phyloP scores from a whole-genome alignment of 2,888 invertebrate species.

The Aphidoletes aphidimyza region DNA sequence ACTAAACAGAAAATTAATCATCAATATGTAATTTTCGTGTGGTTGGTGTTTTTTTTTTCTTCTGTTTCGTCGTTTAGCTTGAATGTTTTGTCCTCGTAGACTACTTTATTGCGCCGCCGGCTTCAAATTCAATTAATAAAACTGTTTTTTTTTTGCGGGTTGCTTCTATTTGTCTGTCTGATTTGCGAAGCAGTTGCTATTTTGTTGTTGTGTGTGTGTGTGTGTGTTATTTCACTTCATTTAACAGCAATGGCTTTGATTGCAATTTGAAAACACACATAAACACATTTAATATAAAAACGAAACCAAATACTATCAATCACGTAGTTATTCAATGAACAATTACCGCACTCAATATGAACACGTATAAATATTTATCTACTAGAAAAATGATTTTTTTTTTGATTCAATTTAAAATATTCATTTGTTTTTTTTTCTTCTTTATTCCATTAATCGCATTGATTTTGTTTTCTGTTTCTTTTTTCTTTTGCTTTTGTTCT shows the following conservation, averaged over 20 bases:
- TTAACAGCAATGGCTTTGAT: constrained; percentile 40
- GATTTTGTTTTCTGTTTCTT: background rate
- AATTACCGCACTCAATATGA: constrained; percentile 38
- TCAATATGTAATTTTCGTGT: constrained; percentile 21
- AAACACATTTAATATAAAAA: background rate
- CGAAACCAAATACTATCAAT: constrained; percentile 4
- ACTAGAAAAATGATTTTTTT: background rate
- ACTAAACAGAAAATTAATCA: constrained; percentile 8
- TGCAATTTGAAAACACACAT: background rate
- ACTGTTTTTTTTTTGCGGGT: background rate
- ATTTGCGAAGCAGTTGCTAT: background rate
- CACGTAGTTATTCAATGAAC: constrained; percentile 19
- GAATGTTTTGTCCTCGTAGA: too few species aligned
- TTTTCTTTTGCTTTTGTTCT: background rate
- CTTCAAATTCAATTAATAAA: background rate
- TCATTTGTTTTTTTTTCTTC: background rate
- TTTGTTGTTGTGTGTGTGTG: too few species aligned
- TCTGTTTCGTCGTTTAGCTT: background rate
- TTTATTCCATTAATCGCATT: too few species aligned
- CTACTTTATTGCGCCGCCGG: constrained; percentile 1
- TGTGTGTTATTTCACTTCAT: constrained; percentile 1
- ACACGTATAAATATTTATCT: constrained; percentile 43
- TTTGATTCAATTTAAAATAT: too few species aligned
- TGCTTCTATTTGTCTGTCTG: background rate
- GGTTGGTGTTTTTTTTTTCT: background rate